Base-by-base conservation (phyloP, 1,140 invertebrate genomes). In the Nylanderia fulva region DNA sequence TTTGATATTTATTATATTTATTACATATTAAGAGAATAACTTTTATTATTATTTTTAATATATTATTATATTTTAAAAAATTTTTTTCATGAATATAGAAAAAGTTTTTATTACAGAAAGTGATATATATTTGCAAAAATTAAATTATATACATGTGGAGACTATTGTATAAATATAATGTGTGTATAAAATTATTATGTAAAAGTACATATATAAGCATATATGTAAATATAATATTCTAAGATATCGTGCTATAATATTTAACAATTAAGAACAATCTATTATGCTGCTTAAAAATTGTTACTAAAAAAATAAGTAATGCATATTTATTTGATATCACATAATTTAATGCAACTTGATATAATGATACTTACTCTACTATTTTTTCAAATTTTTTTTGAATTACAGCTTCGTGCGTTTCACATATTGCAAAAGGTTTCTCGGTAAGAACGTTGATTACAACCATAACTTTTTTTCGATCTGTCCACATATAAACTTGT, bases 331-430 rank as follows among this genome's bases (percentile, higher is more conserved):
- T 54, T 27, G 13, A 48, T 48, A 48, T 48, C 18, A 48, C 45
- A 13, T 48, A 48, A 48, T 48, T 48, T 48, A 5, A 48, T 4
- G n/a, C 18, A 54, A 21, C 2, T 33, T 42, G 11, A 82, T 33
- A 85, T 58, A 0, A 58, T 42, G 4, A 82, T 33, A 85, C 61
- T 85, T 45, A 92, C 90, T 85, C 71, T 21, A 71, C 39, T 8
- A 33, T 54, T 9, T 54, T 52, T 0, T 90, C 58, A 15, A 84
- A 88, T 21, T 72, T 77, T 0, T 69, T 11, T 52, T 86, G 68
- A 45, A 92, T 90, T 9, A 11, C 42, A 0, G 36, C 21, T 68
- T 92, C 92, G 2, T 48, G 66, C 4, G 60, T 1, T 36, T 86
- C 85, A 8, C 39, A 24, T 8, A 84, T 54, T 1, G 21, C 36